A percentile compares a stretch with the other conserved stretches of the same genome.
phyloP scores from a whole-genome alignment of 2,888 invertebrate species.

The Cynaeus angustus region DNA sequence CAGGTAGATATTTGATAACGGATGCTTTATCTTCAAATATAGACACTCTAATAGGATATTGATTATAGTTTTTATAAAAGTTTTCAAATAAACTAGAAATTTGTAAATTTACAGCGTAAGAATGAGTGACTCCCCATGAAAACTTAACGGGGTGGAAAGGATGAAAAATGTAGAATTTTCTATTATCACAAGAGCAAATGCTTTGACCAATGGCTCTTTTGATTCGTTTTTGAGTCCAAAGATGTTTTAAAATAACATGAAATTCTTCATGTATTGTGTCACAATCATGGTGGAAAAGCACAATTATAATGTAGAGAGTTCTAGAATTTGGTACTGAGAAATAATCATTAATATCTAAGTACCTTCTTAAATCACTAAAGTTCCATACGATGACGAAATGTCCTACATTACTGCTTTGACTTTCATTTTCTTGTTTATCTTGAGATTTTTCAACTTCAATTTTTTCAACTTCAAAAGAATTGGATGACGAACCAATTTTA shows the following conservation, averaged over 20 bases:
- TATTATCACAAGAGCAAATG: slow-evolving; percentile 4
- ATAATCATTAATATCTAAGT: neutral
- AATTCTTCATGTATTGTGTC: neutral
- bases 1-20: neutral
- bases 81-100: neutral
- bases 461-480: neutral
- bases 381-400: neutral
- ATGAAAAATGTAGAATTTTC: neutral
- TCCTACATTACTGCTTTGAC: neutral
- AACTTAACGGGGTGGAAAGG: neutral
- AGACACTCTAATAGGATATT: neutral
- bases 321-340: neutral
- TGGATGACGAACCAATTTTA: neutral
- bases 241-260: neutral
- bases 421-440: neutral
- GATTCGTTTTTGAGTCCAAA: neutral
- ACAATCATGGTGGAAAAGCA: neutral
- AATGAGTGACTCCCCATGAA: neutral
- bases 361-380: neutral
- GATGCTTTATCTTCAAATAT: neutral
- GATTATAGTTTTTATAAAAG: neutral
- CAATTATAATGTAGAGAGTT: neutral
- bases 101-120: neutral
- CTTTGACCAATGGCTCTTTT: neutral
- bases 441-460: neutral